These are phyloP conservation scores for Bryconaethiops microstoma DNA, from an alignment of 2,797 vertebrate species.

Conservation along the genomic window DNA sequence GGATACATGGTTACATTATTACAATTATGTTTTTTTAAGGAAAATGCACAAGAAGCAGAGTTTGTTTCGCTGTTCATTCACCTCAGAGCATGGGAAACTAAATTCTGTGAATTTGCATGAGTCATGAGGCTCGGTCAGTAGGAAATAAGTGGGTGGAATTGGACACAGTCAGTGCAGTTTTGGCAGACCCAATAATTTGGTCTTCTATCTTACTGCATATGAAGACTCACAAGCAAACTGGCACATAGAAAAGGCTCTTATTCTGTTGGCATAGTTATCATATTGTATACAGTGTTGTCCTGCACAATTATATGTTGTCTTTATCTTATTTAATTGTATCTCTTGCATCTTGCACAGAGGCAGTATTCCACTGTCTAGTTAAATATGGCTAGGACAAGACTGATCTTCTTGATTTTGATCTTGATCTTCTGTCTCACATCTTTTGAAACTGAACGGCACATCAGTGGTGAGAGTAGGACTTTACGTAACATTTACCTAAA, in stretches of 20 bases:
- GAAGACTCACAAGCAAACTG: neutral
- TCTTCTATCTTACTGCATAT: neutral
- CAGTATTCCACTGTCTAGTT: neutral
- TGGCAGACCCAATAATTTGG: neutral
- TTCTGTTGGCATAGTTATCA: neutral
- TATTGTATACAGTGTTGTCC: neutral
- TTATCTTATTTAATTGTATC: neutral
- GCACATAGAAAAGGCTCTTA: neutral
- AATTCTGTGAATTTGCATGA: constrained; percentile 21
- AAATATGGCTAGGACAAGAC: too few relatives aligned
- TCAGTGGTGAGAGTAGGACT: too few relatives aligned
- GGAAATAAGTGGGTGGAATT: neutral
- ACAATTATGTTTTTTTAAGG: neutral
- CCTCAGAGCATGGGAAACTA: neutral
- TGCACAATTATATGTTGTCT: neutral
- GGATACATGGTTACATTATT: too few relatives aligned
- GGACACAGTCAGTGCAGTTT: neutral
- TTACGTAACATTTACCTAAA: neutral
- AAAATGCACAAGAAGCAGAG: neutral
- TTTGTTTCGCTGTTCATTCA: neutral
- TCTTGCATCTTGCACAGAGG: too few relatives aligned
- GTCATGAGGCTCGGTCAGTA: neutral
- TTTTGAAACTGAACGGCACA: too few relatives aligned
- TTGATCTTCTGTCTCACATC: too few relatives aligned
- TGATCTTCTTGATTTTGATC: too few relatives aligned